Evolutionary conservation across 2,797 vertebrate species (phyloP).

Genomic region (Ciconia nigra): DNA sequence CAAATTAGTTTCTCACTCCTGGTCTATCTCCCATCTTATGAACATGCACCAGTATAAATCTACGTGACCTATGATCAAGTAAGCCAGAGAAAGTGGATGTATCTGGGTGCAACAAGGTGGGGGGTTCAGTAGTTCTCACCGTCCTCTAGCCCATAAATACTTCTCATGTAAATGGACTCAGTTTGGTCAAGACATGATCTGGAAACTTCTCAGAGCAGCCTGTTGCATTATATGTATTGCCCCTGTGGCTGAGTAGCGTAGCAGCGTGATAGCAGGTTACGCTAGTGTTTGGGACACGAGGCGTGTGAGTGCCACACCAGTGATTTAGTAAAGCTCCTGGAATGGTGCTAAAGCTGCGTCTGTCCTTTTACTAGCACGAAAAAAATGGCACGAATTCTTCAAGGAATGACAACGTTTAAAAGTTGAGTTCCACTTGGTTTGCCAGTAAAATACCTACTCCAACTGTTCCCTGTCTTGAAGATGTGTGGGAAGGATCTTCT

Average conservation of each 20-base stretch:
- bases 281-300: background rate
- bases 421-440: background rate
- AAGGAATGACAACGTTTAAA: background rate
- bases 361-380: background rate
- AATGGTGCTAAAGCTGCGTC: background rate
- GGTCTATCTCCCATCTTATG: background rate
- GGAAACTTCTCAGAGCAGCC: background rate
- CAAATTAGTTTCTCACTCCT: background rate
- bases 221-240: background rate
- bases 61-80: background rate
- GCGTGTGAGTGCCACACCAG: background rate
- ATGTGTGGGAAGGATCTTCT: background rate
- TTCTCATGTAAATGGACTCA: background rate
- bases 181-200: background rate
- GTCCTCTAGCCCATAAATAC: background rate
- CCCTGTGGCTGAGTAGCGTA: background rate
- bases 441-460: background rate
- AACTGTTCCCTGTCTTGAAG: background rate
- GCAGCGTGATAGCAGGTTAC: accelerated
- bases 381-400: background rate
- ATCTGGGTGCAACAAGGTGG: background rate
- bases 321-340: background rate
- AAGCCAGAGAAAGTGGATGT: background rate
- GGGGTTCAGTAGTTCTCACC: background rate
- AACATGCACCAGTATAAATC: background rate